Evolutionary conservation across 2,797 vertebrate genomes (phyloP).

Genomic region (Columba guinea): DNA sequence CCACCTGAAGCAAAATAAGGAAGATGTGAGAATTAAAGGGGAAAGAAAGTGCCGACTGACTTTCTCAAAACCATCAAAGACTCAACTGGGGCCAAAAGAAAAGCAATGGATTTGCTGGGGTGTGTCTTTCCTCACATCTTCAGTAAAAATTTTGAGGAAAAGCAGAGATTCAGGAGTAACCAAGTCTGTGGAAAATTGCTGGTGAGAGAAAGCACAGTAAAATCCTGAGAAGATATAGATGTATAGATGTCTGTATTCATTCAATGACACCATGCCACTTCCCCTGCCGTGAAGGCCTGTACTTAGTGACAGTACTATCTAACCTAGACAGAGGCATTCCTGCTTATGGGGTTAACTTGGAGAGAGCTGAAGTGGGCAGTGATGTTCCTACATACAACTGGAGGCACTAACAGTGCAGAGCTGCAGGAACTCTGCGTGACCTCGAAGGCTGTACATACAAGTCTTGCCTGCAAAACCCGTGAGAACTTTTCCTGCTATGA

Average conservation of each 20-base stretch:
- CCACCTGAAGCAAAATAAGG: conserved; percentile 32
- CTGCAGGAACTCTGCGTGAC: conserved; percentile 73
- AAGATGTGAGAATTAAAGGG: conserved; percentile 1
- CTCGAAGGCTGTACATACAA: conserved; percentile 38
- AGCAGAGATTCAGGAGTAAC: not conserved
- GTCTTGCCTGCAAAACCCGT: conserved; percentile 67
- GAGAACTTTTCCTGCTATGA: conserved; percentile 75
- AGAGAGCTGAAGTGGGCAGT: conserved; percentile 3
- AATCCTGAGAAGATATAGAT: not conserved
- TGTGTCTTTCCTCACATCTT: not conserved
- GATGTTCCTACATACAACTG: not conserved
- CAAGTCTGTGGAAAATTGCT: not conserved
- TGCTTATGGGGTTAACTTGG: not conserved
- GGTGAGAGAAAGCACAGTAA: not conserved
- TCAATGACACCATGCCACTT: not conserved
- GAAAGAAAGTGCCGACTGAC: conserved; percentile 29
- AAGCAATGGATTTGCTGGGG: not conserved
- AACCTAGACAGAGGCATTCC: not conserved
- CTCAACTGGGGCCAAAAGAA: conserved; percentile 1
- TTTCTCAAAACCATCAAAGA: conserved; percentile 14
- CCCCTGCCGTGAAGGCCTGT: not conserved
- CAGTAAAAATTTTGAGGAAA: conserved; percentile 13
- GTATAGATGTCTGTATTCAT: not conserved
- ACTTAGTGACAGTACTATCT: not conserved
- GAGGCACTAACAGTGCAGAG: conserved; percentile 20